These are phyloP conservation scores for Lamellibrachia satsuma DNA, from an alignment of 2,888 invertebrate genomes.

Conservation along the genomic window DNA sequence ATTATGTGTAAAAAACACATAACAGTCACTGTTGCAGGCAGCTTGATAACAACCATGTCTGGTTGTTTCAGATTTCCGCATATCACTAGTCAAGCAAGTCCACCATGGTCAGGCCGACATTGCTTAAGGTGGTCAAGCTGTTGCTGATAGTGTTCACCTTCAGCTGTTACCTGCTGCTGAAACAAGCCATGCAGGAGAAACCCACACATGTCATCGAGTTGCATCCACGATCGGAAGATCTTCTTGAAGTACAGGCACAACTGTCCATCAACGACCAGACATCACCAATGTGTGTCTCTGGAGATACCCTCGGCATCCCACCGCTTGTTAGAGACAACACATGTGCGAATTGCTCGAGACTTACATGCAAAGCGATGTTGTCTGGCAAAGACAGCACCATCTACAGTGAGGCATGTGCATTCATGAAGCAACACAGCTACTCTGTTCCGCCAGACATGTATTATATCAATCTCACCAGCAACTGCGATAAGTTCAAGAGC, in stretches of 20 bases:
- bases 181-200: not conserved
- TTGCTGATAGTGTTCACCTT: not conserved
- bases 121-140: not conserved
- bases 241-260: not conserved
- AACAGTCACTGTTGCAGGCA: not conserved
- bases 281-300: not conserved
- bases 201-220: not conserved
- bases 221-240: not conserved
- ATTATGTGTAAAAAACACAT: too few relatives aligned
- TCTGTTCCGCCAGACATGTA: not conserved
- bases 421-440: not conserved
- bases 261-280: not conserved
- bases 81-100: not conserved
- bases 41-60: not conserved
- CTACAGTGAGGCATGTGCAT: not conserved
- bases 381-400: not conserved
- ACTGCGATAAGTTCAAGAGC: conserved; percentile 36
- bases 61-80: not conserved
- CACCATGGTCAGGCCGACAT: not conserved
- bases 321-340: not conserved
- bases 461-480: conserved; percentile 27
- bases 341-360: not conserved
- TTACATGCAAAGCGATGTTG: not conserved
- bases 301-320: not conserved
- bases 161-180: not conserved